Evolutionary conservation across 2,797 vertebrate genomes (phyloP), one percentile per base, ranked within the genome.

Genomic region (Poeciliopsis paucimaculata): DNA sequence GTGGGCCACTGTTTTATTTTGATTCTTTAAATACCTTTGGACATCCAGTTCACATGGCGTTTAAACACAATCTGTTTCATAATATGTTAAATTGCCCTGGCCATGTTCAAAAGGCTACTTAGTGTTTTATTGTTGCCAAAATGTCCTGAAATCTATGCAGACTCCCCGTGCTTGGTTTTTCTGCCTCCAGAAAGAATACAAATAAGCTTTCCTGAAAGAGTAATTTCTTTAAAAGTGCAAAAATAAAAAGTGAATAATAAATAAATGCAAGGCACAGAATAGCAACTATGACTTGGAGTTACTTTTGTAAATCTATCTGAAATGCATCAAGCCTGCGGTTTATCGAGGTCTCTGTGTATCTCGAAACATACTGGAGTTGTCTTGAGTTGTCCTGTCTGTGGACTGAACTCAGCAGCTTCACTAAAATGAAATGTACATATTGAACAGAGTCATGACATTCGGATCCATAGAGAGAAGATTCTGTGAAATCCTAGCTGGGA

Each of bases 401-500:
- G 36, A 20, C 39, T 20, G 20, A 39, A 12, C 8, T 9, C 9
- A 26, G 64, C 36, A 26, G 20, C 20, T 23, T 15, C 64, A 68
- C 18, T 41, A 23, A 41, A 20, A 34, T 66, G 62, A 66, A 51
- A 51, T 12, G 28, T 31, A 16, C 4, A 2, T 31, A 34, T 66
- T 66, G 36, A 66, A 66, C 18, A 10, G 34, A 64, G 31, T 6
- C 34, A 39, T 18, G 20, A 20, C 18, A 66, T 23, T 20, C 39
- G 34, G 62, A 28, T 39, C 46, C n/a, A n/a, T 12, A 39, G 31
- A 66, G 77, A 41, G 77, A 76, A 47, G 77, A 13, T 51, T 49
- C 20, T 39, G 34, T 78, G 76, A 57, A 75, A 75, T 39, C 46
- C 20, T 57, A 46, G 57, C 49, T 75, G 4, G 31, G 15, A 77